Conservation (phyloP, 2,113 vertebrate species). For the Mus spicilegus region DNA sequence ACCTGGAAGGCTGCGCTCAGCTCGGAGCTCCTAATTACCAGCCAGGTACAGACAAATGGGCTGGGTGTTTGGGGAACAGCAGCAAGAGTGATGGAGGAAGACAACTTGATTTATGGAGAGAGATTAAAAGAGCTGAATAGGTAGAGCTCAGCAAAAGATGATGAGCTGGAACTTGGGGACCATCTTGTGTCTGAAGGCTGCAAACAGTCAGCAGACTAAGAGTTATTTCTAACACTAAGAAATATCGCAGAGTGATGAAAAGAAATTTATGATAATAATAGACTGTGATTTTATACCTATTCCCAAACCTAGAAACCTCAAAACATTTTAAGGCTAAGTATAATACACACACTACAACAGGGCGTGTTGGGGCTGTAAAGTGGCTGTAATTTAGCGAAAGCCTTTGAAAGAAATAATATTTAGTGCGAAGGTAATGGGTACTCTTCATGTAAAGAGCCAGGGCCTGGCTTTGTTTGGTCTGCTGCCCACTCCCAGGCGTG, state of each 20-base stretch:
- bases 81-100: conserved; percentile 42
- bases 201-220: conserved; percentile 67
- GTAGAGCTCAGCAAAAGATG: conserved; percentile 48
- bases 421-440: conserved; percentile 3
- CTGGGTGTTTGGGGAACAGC: not conserved
- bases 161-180: conserved; percentile 37
- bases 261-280: conserved; percentile 77
- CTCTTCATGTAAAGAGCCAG: not conserved
- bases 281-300: conserved; percentile 65
- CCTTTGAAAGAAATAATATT: conserved; percentile 65
- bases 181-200: conserved; percentile 34
- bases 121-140: conserved; percentile 66
- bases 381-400: conserved; percentile 57
- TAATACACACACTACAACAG: not conserved
- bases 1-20: conserved; percentile 45
- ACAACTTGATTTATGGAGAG: conserved; percentile 63
- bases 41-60: conserved; percentile 58
- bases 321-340: conserved; percentile 53
- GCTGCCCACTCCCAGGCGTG: not conserved
- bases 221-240: conserved; percentile 69
- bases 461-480: not conserved
- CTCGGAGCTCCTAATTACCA: conserved; percentile 59
- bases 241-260: conserved; percentile 74
- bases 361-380: conserved; percentile 24
- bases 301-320: conserved; percentile 60